These are phyloP conservation scores for Autographa gamma DNA, from an alignment of 2,888 invertebrate genomes.

Conservation along the genomic window DNA sequence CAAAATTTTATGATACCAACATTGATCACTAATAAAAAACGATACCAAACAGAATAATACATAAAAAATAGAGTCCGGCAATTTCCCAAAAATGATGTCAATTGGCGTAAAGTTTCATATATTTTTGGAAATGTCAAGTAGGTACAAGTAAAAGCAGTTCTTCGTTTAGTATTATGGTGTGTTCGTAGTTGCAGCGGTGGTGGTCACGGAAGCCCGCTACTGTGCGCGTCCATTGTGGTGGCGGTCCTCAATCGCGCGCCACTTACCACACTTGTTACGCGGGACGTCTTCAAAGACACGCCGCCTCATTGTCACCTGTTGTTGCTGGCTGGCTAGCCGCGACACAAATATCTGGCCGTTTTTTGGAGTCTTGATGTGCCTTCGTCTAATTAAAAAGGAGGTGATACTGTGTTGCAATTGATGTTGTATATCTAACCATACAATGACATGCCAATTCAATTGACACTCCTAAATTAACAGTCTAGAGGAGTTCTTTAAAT, in stretches of 20 bases:
- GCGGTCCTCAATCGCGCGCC: constrained; percentile 74
- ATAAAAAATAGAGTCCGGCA: too few relatives aligned
- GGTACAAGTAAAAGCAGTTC: too few relatives aligned
- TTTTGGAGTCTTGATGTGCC: constrained; percentile 30
- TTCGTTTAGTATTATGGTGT: constrained; percentile 17
- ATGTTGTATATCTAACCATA: too few relatives aligned
- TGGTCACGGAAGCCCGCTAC: constrained; percentile 85
- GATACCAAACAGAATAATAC: too few relatives aligned
- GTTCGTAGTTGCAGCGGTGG: constrained; percentile 61
- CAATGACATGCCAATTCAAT: too few relatives aligned
- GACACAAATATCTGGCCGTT: constrained; percentile 47
- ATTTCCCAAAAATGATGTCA: too few relatives aligned
- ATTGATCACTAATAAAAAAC: too few relatives aligned
- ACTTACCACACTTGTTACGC: constrained; percentile 76
- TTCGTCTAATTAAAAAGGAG: constrained; percentile 24
- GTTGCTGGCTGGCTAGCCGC: constrained; percentile 57
- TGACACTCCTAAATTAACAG: not conserved
- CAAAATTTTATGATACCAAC: too few relatives aligned
- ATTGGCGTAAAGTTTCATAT: too few relatives aligned
- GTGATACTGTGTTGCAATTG: not conserved
- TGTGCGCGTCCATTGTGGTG: constrained; percentile 80
- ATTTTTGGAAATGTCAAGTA: too few relatives aligned
- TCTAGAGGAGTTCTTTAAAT: not conserved
- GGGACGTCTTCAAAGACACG: constrained; percentile 72
- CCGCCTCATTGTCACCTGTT: constrained; percentile 81